Evolutionary conservation across 2,797 vertebrate genomes (phyloP), one percentile per base, ranked within the genome.

Genomic region (Holocentrus rufus): DNA sequence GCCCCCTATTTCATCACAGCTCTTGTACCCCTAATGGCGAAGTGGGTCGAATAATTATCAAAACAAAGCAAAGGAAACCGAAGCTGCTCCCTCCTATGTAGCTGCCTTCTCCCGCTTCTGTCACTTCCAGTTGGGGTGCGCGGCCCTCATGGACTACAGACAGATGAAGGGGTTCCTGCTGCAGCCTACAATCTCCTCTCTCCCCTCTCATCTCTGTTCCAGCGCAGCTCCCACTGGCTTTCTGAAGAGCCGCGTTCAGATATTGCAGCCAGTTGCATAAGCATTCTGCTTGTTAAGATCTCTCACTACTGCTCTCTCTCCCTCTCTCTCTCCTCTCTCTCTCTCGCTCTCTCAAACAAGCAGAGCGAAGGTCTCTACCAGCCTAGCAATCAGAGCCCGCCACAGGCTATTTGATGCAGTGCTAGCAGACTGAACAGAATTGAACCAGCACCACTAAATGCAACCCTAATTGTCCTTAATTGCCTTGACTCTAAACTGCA

Each of bases 251-350:
- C 42, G 18, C 4, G 13, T 66, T 84, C 67, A 62, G 62, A 76
- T 79, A 77, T 93, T 94, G 88, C 92, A 89, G 79, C 77, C 72
- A 72, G 84, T 92, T 93, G 93, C 92, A 85, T 93, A 93, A 93
- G 91, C 90, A 70, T 69, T 72, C 85, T 22, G 36, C 56, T 66
- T 70, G 77, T 74, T 86, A 65, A 72, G 1, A 72, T 69, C 69
- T 66, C 74, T 54, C 67, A 31, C 46, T 30, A 42, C 27, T 77
- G 55, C 74, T 42, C 22, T 50, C 30, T 59, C 47, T 60, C 22
- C 82, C 83, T 49, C 52, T 46, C 36, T 56, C 53, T 49, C 55
- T n/a, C 50, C 79, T 83, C 83, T 49, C 52, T 46, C 36, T 56
- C 53, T 49, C 55, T n/a, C 50, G 13, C 44, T 54, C 68, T 2